Evolutionary conservation across 2,113 vertebrate species (phyloP).

Genomic region (Canis aureus): DNA sequence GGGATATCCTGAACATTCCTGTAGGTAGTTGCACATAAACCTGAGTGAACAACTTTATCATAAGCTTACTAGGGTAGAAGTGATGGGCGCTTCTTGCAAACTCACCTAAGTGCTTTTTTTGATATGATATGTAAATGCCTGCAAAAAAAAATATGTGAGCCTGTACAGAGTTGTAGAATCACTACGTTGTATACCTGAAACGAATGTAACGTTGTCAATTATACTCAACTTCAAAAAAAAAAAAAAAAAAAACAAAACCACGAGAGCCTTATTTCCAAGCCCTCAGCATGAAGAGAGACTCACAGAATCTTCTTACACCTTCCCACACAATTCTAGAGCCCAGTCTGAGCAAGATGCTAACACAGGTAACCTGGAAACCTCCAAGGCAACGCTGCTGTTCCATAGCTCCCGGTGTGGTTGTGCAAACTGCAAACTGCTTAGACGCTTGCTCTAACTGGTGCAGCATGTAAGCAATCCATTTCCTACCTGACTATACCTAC

Average conservation of each 20-base stretch:
- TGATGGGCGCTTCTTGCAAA: background rate
- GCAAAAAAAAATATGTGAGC: background rate
- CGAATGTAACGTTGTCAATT: background rate
- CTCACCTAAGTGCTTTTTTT: background rate
- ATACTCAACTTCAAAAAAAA: background rate
- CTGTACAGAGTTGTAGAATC: background rate
- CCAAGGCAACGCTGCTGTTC: background rate
- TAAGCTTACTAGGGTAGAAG: background rate
- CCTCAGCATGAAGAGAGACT: background rate
- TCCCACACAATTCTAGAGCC: background rate
- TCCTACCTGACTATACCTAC: background rate
- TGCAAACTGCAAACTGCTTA: background rate
- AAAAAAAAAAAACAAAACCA: background rate
- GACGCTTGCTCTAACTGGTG: background rate
- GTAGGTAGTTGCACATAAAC: background rate
- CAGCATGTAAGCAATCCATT: background rate
- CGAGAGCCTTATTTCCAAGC: background rate
- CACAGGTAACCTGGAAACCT: background rate
- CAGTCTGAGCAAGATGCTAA: background rate
- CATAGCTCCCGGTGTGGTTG: background rate
- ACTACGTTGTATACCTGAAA: background rate
- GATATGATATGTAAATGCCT: constrained; percentile 12
- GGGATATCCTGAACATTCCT: background rate
- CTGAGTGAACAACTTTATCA: background rate
- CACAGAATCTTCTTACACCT: background rate